Base-by-base conservation (phyloP, 2,888 invertebrate genomes). In the Drosophila testacea region DNA sequence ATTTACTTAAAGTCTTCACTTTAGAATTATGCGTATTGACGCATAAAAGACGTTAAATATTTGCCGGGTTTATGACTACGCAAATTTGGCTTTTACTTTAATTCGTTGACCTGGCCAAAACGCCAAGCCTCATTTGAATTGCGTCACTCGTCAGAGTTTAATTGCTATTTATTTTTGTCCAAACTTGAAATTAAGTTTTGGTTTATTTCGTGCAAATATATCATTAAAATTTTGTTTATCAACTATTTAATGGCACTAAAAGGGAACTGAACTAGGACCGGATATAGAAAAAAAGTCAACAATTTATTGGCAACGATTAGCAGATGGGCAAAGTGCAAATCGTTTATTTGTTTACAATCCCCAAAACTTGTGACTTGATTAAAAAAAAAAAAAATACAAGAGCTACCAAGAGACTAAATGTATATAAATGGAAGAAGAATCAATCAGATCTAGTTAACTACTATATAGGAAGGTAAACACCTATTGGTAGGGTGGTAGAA, bases 241-340 rank as follows among this genome's bases (percentile, higher is more conserved):
- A 63, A 57, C 44, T 13, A 42, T 41, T 48, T 47, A 50, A 48
- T 48, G 52, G 16, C 50, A 41, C 1, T 13, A 48, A 54, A 48
- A 42, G 73, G 77, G 36, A 70, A 70, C 42, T 67, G 22, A 61
- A 70, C 50, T 57, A 36, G 16, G 54, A 32, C 77, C 83, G 79
- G 77, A 79, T 67, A 61, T 48, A 69, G 61, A 50, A 67, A 55
- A 67, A 41, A 56, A 46, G 32, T 41, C 22, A 42, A 57, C 46
- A 34, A 50, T 50, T 65, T 66, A 67, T 83, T 82, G 82, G 84
- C 82, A 83, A 63, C 61, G 77, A 41, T 72, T 50, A 41, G 16
- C 16, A 28, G 27, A 9, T 57, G 76, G 41, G 16, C 64, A 76
- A 76, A 76, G 73, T 77, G 51, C 73, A 73, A 63, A 63, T 46